Evolutionary conservation across 2,888 invertebrate species (phyloP).

Genomic region (Apamea anceps): DNA sequence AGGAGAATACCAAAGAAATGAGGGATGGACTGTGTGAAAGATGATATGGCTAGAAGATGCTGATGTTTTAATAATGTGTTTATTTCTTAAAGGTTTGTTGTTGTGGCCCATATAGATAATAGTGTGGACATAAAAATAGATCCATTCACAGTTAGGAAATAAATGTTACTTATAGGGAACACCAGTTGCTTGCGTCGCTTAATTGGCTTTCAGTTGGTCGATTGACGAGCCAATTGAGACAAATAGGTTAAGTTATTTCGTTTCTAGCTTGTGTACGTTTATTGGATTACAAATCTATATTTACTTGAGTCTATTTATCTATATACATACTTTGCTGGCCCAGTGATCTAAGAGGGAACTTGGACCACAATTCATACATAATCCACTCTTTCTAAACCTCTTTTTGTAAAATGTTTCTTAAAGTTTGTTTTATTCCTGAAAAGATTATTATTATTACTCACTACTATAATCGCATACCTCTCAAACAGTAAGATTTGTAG

Average conservation of each 20-base stretch:
- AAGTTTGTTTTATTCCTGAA: neutral
- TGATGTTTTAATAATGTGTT: neutral
- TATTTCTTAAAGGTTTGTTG: neutral
- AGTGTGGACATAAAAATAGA: neutral
- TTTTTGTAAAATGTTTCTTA: neutral
- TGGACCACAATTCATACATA: neutral
- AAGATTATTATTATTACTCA: neutral
- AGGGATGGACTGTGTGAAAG: neutral
- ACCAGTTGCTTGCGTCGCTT: constrained; percentile 18
- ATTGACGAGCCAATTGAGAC: constrained; percentile 38
- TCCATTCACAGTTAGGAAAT: neutral
- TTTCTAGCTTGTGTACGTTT: constrained; percentile 2
- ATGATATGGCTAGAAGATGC: neutral
- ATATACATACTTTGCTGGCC: neutral
- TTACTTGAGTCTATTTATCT: neutral
- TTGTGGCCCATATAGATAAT: neutral
- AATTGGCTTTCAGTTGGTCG: constrained; percentile 40
- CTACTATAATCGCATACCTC: neutral
- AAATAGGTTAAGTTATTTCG: constrained; percentile 31
- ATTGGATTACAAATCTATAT: constrained; percentile 26
- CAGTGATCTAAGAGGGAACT: neutral
- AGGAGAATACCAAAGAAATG: neutral
- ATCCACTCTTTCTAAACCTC: neutral
- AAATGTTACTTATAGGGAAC: neutral
- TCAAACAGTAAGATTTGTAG: neutral